Percentiles rank a stretch among this genome's conserved stretches.
These are phyloP conservation scores for Sebastes steindachneri DNA, from an alignment of 2,797 vertebrate species.

Conservation along the genomic window DNA sequence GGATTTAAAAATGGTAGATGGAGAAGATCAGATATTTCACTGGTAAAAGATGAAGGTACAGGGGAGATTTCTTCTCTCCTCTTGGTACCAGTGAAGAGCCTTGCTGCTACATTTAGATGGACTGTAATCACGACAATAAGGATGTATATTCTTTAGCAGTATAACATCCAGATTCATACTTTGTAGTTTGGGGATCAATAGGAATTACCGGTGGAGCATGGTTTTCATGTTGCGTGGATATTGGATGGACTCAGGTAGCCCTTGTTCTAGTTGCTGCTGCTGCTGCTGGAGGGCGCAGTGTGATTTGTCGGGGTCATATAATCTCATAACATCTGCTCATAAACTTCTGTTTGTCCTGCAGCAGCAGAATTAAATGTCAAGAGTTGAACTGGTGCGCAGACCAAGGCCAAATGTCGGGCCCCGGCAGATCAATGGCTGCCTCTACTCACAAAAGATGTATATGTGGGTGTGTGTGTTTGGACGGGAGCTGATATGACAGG, in stretches of 20 bases:
- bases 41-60: background rate
- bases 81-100: background rate
- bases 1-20: background rate
- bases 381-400: constrained; percentile 34
- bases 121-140: background rate
- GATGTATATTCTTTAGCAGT: background rate
- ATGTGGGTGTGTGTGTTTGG: background rate
- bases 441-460: constrained; percentile 5
- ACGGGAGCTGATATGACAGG: constrained; percentile 18
- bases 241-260: constrained; percentile 9
- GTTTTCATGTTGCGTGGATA: background rate
- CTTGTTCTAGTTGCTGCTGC: constrained; percentile 21
- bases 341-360: constrained; percentile 58
- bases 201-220: background rate
- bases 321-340: constrained; percentile 55
- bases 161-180: background rate
- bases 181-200: constrained; percentile 2
- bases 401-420: constrained; percentile 25
- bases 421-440: constrained; percentile 7
- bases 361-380: constrained; percentile 46
- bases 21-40: background rate
- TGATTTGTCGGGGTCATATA: constrained; percentile 49
- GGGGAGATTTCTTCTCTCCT: background rate
- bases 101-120: background rate
- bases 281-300: constrained; percentile 1